Conservation (phyloP, 2,113 vertebrate species). For the Merops nubicus region DNA sequence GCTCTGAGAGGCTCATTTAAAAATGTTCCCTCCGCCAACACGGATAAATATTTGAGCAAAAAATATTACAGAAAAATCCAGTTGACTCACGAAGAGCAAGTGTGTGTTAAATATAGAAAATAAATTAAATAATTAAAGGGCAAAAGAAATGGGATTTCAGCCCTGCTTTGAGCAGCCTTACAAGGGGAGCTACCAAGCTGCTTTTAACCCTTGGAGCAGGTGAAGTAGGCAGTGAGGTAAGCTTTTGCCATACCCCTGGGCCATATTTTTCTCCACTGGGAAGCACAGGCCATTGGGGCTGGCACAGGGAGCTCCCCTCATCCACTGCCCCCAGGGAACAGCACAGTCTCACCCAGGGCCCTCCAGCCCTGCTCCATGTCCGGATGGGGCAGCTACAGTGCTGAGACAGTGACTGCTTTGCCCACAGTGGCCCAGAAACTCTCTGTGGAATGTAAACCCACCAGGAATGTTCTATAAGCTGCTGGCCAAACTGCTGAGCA, state of each 20-base stretch:
- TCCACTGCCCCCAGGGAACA: accelerated
- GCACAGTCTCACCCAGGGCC: not conserved
- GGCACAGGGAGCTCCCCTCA: accelerated
- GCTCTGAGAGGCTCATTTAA: not conserved
- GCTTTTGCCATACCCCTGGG: not conserved
- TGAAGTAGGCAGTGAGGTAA: not conserved
- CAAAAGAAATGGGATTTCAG: not conserved
- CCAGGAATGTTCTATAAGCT: accelerated
- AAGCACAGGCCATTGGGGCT: not conserved
- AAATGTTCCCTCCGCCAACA: constrained; percentile 8
- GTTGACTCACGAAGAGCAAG: constrained; percentile 3
- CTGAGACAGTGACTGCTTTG: not conserved
- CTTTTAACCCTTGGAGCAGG: not conserved
- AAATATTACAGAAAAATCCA: not conserved
- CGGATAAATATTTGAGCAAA: constrained; percentile 33
- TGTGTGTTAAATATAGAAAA: not conserved
- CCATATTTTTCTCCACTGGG: accelerated
- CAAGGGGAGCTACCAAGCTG: not conserved
- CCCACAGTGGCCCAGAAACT: not conserved
- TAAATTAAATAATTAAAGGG: constrained; percentile 43
- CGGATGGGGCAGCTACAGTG: not conserved
- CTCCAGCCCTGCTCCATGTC: not conserved
- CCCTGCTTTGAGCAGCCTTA: not conserved
- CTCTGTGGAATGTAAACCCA: not conserved
- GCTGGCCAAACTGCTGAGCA: not conserved